phyloP scores from a whole-genome alignment of 2,797 vertebrate genomes.

The Alauda arvensis region DNA sequence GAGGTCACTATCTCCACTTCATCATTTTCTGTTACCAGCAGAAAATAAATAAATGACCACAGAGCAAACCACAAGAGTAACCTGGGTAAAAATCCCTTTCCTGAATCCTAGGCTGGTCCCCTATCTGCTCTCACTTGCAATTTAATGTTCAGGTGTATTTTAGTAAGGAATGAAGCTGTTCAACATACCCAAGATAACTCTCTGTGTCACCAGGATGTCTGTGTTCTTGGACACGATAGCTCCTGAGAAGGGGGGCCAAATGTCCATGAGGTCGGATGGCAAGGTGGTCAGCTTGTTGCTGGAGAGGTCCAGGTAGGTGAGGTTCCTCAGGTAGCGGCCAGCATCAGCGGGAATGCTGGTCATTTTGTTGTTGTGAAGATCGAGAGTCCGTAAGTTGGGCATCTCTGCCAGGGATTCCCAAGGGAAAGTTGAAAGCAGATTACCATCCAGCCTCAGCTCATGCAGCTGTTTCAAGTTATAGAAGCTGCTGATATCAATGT shows the following conservation, averaged over 20 bases:
- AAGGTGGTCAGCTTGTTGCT: slow-evolving; percentile 90
- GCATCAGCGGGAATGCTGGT: slow-evolving; percentile 78
- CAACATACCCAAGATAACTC: slow-evolving; percentile 86
- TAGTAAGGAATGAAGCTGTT: neutral
- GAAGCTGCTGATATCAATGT: slow-evolving; percentile 85
- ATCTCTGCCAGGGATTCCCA: slow-evolving; percentile 91
- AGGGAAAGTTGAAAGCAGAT: slow-evolving; percentile 86
- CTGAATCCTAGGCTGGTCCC: neutral
- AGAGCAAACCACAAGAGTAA: neutral
- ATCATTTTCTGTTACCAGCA: neutral
- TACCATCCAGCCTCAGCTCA: slow-evolving; percentile 91
- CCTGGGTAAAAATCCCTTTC: neutral
- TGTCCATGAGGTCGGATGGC: slow-evolving; percentile 88
- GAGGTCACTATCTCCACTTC: neutral
- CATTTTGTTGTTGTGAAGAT: slow-evolving; percentile 91
- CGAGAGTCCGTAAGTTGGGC: slow-evolving; percentile 85
- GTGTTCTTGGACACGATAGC: slow-evolving; percentile 24
- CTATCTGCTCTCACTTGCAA: neutral
- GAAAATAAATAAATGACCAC: neutral
- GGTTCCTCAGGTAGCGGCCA: slow-evolving; percentile 79
- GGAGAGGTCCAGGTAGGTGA: slow-evolving; percentile 92
- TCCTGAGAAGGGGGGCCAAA: slow-evolving; percentile 86
- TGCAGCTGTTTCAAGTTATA: slow-evolving; percentile 94
- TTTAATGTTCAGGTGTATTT: neutral
- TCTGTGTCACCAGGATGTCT: slow-evolving; percentile 68